Conservation (phyloP, 2,797 vertebrate species). For the Macropus fuliginosus region DNA sequence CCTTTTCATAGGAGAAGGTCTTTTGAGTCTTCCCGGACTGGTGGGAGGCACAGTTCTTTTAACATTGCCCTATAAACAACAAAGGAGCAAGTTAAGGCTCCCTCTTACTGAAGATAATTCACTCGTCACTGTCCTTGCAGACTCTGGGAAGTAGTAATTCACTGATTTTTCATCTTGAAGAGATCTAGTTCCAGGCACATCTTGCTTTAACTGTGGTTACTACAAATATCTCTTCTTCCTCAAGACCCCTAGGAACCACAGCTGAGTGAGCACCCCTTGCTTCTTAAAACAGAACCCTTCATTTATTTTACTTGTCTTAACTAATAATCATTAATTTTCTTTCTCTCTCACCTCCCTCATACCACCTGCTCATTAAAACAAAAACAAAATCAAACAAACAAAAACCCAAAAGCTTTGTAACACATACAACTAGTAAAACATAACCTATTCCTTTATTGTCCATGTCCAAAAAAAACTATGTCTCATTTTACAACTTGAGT, state of each 20-base stretch:
- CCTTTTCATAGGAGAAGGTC: background rate
- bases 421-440: background rate
- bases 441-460: background rate
- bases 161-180: background rate
- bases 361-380: background rate
- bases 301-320: background rate
- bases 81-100: background rate
- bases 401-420: background rate
- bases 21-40: background rate
- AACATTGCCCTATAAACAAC: background rate
- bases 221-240: background rate
- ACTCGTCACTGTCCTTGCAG: background rate
- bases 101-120: background rate
- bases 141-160: background rate
- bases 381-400: no score
- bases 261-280: background rate
- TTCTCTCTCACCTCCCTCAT: background rate
- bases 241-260: background rate
- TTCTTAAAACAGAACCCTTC: background rate
- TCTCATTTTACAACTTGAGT: background rate
- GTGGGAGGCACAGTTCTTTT: background rate
- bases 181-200: background rate
- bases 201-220: background rate
- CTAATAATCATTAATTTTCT: background rate
- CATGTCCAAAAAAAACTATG: background rate